phyloP scores from a whole-genome alignment of 2,888 invertebrate species.

The Anaspis maculata region DNA sequence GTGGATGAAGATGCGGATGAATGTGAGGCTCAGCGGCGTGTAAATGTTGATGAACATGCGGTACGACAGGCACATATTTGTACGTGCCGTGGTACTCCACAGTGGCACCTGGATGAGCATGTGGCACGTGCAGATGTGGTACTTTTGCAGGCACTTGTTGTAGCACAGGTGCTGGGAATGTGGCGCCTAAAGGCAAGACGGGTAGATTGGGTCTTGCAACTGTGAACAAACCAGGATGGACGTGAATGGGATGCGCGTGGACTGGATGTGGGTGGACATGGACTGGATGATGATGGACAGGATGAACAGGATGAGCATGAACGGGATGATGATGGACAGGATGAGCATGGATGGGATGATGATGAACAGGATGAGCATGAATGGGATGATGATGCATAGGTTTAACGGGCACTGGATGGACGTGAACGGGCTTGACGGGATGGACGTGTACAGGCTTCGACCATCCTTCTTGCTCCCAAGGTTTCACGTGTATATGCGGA shows the following conservation, averaged over 20 bases:
- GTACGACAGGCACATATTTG: slow-evolving; percentile 30
- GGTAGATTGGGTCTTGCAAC: not conserved
- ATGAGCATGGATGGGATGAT: not conserved
- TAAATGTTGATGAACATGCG: slow-evolving; percentile 20
- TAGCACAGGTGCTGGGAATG: slow-evolving; percentile 6
- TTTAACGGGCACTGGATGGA: slow-evolving; percentile 4
- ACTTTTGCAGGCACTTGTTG: slow-evolving; percentile 10
- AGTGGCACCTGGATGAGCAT: slow-evolving; percentile 22
- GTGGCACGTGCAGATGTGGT: slow-evolving; percentile 10
- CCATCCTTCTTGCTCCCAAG: slow-evolving; percentile 4
- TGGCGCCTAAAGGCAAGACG: slow-evolving; percentile 4
- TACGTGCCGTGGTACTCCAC: slow-evolving; percentile 30
- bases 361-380: not conserved
- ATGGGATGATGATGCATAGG: slow-evolving; percentile 1
- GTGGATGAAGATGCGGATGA: slow-evolving; percentile 4
- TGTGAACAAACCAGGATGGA: slow-evolving; percentile 4
- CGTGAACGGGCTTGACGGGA: slow-evolving; percentile 3
- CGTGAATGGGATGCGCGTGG: slow-evolving; percentile 3
- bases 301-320: slow-evolving; percentile 9
- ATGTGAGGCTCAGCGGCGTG: slow-evolving; percentile 5
- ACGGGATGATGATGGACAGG: slow-evolving; percentile 1
- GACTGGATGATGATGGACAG: slow-evolving; percentile 5
- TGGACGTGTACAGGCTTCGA: slow-evolving; percentile 7
- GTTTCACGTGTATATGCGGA: slow-evolving; percentile 5
- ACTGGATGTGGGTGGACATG: slow-evolving; percentile 7